Conservation (phyloP, 2,888 invertebrate species). For the Drosophila maculinotata region DNA sequence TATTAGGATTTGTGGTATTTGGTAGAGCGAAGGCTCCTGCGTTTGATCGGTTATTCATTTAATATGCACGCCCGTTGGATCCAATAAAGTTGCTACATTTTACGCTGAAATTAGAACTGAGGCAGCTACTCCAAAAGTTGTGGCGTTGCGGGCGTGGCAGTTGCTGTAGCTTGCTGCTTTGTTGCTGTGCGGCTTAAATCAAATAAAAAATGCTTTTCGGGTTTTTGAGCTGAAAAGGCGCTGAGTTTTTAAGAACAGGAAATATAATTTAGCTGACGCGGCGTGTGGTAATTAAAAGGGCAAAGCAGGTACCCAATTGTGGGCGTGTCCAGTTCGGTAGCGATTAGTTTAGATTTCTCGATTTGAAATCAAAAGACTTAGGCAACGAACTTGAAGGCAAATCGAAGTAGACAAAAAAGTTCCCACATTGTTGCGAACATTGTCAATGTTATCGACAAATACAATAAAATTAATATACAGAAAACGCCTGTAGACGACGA, state of each 20-base stretch:
- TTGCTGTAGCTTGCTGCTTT: conserved; percentile 22
- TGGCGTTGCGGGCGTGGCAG: conserved; percentile 50
- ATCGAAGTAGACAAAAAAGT: conserved; percentile 46
- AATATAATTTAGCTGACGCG: conserved; percentile 78
- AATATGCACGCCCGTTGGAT: conserved; percentile 82
- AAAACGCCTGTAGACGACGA: conserved; percentile 54
- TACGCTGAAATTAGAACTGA: conserved; percentile 65
- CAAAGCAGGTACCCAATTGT: conserved; percentile 67
- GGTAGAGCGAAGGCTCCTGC: conserved; percentile 13
- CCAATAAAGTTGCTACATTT: conserved; percentile 84
- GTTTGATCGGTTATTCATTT: conserved; percentile 72
- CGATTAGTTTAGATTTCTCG: conserved; percentile 66
- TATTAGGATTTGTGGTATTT: conserved; percentile 11
- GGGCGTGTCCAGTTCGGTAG: conserved; percentile 70
- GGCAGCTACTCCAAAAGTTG: conserved; percentile 33
- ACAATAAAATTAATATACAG: conserved; percentile 78
- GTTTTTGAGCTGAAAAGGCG: conserved; percentile 47
- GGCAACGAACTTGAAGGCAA: conserved; percentile 58
- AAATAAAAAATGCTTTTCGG: conserved; percentile 66
- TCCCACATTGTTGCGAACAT: conserved; percentile 65
- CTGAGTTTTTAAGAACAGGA: conserved; percentile 71
- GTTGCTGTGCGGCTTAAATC: conserved; percentile 78
- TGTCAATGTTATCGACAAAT: conserved; percentile 71
- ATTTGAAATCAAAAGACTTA: conserved; percentile 67
- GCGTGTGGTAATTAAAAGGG: conserved; percentile 80